A percentile compares a stretch with the other conserved stretches of the same genome.
phyloP scores from a whole-genome alignment of 2,113 vertebrate genomes.

The Strix uralensis region DNA sequence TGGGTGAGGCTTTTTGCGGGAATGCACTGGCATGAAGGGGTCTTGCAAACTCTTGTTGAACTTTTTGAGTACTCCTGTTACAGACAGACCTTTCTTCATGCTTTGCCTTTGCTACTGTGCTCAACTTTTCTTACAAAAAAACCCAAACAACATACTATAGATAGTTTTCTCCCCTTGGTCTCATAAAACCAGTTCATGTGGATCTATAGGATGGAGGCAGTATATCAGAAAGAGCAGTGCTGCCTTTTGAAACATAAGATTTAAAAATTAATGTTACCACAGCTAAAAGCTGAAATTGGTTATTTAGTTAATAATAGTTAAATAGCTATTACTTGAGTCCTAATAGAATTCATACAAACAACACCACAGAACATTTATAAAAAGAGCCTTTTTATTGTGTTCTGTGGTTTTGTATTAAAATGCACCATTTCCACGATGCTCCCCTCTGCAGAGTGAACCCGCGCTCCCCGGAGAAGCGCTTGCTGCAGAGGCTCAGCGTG shows the following conservation, averaged over 20 bases:
- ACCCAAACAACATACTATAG: neutral
- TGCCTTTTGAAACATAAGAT: neutral
- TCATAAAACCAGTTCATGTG: neutral
- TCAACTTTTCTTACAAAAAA: neutral
- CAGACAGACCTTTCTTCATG: neutral
- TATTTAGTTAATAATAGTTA: neutral
- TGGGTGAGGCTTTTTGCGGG: neutral
- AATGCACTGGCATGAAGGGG: neutral
- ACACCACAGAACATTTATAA: neutral
- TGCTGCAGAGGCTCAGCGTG: neutral
- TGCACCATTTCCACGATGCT: neutral
- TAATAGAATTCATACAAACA: neutral
- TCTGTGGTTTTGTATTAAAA: neutral
- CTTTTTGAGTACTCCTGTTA: neutral
- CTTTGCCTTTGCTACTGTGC: neutral
- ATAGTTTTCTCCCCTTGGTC: neutral
- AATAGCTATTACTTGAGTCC: neutral
- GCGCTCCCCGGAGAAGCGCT: neutral
- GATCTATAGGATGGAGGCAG: neutral
- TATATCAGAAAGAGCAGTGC: neutral
- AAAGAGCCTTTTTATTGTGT: neutral
- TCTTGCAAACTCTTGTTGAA: slow-evolving; percentile 15
- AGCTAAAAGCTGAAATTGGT: neutral
- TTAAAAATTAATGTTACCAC: neutral
- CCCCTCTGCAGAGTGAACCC: neutral